A percentile compares a stretch with the other conserved stretches of the same genome.
Evolutionary conservation across 37 sponge, comb jelly and placozoan species (phyloP).

Genomic region (Diacarnus erythraeanus): DNA sequence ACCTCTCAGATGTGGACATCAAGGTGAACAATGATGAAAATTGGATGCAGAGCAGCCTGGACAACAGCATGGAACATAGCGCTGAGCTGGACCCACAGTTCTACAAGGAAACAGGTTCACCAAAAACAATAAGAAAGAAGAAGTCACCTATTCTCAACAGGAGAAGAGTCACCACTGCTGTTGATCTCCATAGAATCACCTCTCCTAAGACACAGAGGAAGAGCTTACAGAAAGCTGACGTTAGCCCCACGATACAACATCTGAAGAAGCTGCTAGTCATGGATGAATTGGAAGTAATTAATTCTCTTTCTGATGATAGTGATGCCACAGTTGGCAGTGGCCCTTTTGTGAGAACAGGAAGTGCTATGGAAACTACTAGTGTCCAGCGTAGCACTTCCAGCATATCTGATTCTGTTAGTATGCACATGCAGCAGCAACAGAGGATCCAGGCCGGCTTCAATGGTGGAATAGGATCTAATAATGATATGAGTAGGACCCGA

Average conservation of each 20-base stretch:
- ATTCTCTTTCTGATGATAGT: background rate
- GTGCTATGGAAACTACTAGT: background rate
- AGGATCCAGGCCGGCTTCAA: background rate
- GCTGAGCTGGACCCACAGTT: background rate
- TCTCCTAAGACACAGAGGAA: background rate
- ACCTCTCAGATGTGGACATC: constrained; percentile 66
- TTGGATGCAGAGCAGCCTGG: background rate
- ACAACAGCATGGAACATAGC: background rate
- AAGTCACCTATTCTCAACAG: background rate
- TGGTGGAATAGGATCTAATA: background rate
- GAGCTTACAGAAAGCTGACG: constrained; percentile 25
- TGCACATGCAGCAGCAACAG: background rate
- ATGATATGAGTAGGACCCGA: background rate
- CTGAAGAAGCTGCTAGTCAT: constrained; percentile 5
- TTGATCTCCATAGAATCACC: too few species aligned
- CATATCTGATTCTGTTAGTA: constrained; percentile 7
- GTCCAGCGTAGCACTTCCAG: background rate
- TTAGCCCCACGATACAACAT: constrained; percentile 21
- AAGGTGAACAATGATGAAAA: constrained; percentile 16
- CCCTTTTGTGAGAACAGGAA: background rate
- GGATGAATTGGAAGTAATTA: background rate
- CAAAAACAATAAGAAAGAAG: constrained; percentile 10
- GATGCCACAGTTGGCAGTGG: constrained; percentile 5
- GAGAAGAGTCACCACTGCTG: background rate
- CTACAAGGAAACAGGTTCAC: constrained; percentile 1